Conservation (phyloP, 2,888 invertebrate species). For the Drosophila diplacantha region DNA sequence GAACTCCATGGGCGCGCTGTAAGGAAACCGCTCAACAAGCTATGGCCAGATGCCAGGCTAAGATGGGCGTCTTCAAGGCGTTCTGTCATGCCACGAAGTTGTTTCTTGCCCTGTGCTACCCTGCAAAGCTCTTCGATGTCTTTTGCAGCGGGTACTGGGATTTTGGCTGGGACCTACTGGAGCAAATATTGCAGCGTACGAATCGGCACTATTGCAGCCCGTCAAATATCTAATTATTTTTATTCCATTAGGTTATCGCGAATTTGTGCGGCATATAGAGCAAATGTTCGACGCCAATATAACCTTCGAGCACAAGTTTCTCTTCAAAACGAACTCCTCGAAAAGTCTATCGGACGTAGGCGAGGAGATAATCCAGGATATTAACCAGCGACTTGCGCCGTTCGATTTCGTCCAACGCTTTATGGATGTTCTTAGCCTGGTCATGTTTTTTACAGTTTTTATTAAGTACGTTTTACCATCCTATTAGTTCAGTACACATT, state of each 20-base stretch:
- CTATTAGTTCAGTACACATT: neutral
- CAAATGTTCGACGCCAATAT: slow-evolving; percentile 83
- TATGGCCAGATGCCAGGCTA: slow-evolving; percentile 81
- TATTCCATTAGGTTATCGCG: slow-evolving; percentile 78
- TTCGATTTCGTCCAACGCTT: slow-evolving; percentile 80
- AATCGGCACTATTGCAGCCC: neutral
- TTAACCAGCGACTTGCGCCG: slow-evolving; percentile 78
- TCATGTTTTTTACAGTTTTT: slow-evolving; percentile 80
- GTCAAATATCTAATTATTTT: neutral
- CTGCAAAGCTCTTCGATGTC: slow-evolving; percentile 82
- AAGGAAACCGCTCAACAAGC: slow-evolving; percentile 81
- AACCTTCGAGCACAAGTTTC: slow-evolving; percentile 81
- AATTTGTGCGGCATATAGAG: slow-evolving; percentile 80
- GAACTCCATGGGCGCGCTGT: slow-evolving; percentile 87
- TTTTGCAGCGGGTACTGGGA: slow-evolving; percentile 84
- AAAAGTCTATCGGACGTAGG: slow-evolving; percentile 80
- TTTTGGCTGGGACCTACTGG: slow-evolving; percentile 82
- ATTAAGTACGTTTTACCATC: slow-evolving; percentile 78
- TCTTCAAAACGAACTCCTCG: slow-evolving; percentile 81
- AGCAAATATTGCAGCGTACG: slow-evolving; percentile 82
- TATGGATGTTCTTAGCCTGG: slow-evolving; percentile 79
- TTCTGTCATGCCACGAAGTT: slow-evolving; percentile 81
- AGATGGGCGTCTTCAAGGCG: slow-evolving; percentile 79
- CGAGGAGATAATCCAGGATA: slow-evolving; percentile 79
- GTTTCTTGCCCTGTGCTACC: slow-evolving; percentile 81